Conservation (phyloP, 2,113 vertebrate genomes). For the Sceloporus tristichus region DNA sequence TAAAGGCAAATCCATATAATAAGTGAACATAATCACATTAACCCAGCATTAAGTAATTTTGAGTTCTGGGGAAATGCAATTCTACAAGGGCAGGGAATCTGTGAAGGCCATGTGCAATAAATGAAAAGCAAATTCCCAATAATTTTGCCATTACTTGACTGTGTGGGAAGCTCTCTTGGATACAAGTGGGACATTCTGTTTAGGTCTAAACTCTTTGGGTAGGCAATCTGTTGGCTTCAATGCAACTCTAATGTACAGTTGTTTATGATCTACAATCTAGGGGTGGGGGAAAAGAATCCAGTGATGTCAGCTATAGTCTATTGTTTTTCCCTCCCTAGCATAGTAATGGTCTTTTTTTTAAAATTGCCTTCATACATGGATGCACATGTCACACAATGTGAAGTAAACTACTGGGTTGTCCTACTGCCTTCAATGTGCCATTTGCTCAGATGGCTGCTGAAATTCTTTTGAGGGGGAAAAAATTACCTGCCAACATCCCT, state of each 20-base stretch:
- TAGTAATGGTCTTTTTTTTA: neutral
- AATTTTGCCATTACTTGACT: neutral
- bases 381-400: constrained; percentile 1
- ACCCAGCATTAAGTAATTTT: neutral
- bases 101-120: neutral
- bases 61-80: neutral
- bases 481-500: neutral
- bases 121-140: neutral
- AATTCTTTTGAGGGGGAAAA: neutral
- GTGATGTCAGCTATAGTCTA: constrained; percentile 1
- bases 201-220: neutral
- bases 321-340: neutral
- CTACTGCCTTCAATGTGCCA: neutral
- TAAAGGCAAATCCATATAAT: too few species aligned
- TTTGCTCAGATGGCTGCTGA: neutral
- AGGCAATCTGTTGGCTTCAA: neutral
- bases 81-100: neutral
- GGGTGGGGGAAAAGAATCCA: too few species aligned
- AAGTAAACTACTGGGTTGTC: neutral
- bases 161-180: neutral
- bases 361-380: neutral
- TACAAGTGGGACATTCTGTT: neutral
- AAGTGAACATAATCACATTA: neutral
- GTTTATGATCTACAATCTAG: neutral
- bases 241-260: neutral